Conservation (phyloP, 2,888 invertebrate genomes). For the Andrena trimmerana region DNA sequence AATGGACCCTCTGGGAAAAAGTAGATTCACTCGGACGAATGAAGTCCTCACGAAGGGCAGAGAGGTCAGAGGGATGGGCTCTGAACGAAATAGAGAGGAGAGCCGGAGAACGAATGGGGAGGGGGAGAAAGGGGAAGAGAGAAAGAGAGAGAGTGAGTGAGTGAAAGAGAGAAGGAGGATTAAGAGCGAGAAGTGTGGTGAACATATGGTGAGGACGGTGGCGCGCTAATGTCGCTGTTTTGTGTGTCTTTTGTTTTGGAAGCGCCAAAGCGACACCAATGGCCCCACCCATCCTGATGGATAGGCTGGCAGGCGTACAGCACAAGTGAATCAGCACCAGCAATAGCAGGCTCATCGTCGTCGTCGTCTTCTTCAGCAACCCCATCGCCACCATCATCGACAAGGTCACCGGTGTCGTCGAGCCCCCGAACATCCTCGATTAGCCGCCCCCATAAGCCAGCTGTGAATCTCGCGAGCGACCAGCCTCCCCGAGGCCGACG, state of each 20-base stretch:
- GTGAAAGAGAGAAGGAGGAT: conserved; percentile 13
- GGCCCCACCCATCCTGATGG: conserved; percentile 77
- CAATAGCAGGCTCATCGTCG: conserved; percentile 52
- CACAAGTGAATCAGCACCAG: conserved; percentile 76
- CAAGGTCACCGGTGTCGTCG: not conserved
- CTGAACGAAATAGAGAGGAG: not conserved
- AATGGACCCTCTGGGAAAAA: not conserved
- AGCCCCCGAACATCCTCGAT: not conserved
- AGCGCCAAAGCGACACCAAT: conserved; percentile 81
- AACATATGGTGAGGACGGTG: conserved; percentile 59
- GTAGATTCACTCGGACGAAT: not conserved
- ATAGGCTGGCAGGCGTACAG: conserved; percentile 80
- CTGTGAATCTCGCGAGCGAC: too few species aligned
- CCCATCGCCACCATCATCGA: conserved; percentile 21
- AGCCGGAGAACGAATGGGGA: conserved; percentile 9
- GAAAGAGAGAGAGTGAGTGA: conserved; percentile 10
- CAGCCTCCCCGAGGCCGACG: too few species aligned
- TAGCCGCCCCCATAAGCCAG: not conserved
- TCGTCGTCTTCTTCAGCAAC: conserved; percentile 41
- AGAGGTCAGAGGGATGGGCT: conserved; percentile 1
- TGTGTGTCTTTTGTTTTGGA: conserved; percentile 83
- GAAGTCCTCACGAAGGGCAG: not conserved
- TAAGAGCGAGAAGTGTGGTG: conserved; percentile 18
- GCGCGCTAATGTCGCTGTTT: conserved; percentile 81
- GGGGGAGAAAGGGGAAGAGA: conserved; percentile 34